phyloP scores from a whole-genome alignment of 1,140 invertebrate species.

The Aethina tumida region DNA sequence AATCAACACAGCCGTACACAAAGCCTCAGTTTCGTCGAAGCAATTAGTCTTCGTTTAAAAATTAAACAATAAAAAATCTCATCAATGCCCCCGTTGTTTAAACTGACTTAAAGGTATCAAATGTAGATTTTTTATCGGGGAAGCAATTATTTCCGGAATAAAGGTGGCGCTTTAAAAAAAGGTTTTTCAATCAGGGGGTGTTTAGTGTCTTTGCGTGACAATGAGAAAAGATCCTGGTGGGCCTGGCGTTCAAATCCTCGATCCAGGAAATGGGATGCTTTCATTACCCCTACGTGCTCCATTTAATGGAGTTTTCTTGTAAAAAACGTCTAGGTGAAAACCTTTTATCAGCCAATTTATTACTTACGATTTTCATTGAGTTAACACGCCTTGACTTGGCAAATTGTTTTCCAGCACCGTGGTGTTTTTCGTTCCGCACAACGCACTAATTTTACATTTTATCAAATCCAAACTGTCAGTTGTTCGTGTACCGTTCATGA shows the following conservation, averaged over 20 bases:
- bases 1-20: slow-evolving; percentile 19
- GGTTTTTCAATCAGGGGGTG: slow-evolving; percentile 29
- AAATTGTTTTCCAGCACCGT: slow-evolving; percentile 11
- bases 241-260: no score
- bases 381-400: slow-evolving; percentile 15
- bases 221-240: slow-evolving; percentile 20
- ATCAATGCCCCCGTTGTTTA: slow-evolving; percentile 10
- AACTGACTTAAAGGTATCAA: slow-evolving; percentile 21
- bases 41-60: slow-evolving; percentile 13
- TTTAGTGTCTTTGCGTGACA: slow-evolving; percentile 32
- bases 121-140: slow-evolving; percentile 17
- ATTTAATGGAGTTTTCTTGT: slow-evolving; percentile 33
- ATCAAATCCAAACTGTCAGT: no score
- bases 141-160: slow-evolving; percentile 27
- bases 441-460: no score
- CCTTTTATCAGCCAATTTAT: slow-evolving; percentile 28
- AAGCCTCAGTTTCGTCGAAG: slow-evolving; percentile 8
- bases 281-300: slow-evolving; percentile 31
- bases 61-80: slow-evolving; percentile 17
- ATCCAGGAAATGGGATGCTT: slow-evolving; percentile 29
- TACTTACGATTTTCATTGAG: slow-evolving; percentile 16
- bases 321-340: slow-evolving; percentile 30
- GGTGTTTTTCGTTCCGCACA: no score
- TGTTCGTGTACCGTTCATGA: no score
- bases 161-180: slow-evolving; percentile 18